Base-by-base conservation (phyloP, 1,140 invertebrate species). In the Apis dorsata region DNA sequence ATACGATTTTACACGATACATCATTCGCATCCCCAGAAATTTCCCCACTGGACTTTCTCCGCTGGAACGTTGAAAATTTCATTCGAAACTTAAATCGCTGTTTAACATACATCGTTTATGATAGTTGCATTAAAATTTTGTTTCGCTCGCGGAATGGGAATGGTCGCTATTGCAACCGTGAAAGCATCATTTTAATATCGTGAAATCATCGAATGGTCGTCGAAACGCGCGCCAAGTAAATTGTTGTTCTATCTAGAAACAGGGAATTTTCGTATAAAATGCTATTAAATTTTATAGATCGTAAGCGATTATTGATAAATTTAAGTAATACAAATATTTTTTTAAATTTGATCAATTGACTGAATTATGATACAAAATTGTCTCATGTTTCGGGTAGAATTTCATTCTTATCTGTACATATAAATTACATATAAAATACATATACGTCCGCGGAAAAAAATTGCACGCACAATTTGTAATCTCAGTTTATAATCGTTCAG, bases 141-240 rank as follows among this genome's bases (percentile, higher is more conserved):
- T 73, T n/a, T 34, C 3, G 10, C 34, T 34, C 2, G 34, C 34
- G 34, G 34, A 2, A 34, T 10, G 1, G 10, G 69, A 55, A n/a
- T 21, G 59, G 24, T 24, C 53, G 5, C 19, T 12, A 13, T 62
- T 9, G 1, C 55, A 57, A 13, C 15, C 53, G 71, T 13, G 51
- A 73, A 73, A 57, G 53, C 19, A 21, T 9, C 28, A 17, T 5
- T 73, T 19, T 21, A 57, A 59, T 13, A 15, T 55, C 53, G 71
- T 44, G 71, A 59, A 75, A 62, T 62, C 44, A 51, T 75, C n/a
- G 13, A 63, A 44, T 57, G 55, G 19, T 74, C 57, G 19, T 75
- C 51, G 21, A 49, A 51, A 24, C 59, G 49, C 73, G 34, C 34
- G 34, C 4, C n/a, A 19, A 51, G 51, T 13, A 62, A 75, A 19